Evolutionary conservation across 1,140 invertebrate genomes (phyloP), one percentile per base, ranked within the genome.

Genomic region (Aphelenchoides fujianensis): DNA sequence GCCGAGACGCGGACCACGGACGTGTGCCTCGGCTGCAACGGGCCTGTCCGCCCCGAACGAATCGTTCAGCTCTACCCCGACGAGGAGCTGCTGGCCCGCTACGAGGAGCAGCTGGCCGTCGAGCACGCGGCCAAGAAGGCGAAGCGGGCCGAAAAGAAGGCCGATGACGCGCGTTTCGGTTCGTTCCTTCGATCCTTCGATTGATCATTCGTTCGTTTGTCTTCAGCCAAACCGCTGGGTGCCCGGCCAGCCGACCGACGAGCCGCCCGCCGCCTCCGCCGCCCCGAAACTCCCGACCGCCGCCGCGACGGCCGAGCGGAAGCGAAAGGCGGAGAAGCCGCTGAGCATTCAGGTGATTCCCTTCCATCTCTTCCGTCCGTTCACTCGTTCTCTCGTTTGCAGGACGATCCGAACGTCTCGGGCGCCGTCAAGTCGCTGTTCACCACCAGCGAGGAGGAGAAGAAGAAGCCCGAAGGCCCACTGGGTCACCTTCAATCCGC

Each of bases 401-500:
- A n/a, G 52, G 91, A 93, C 76, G 94, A 98, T 87, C 92, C 93
- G 0, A 92, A 91, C 75, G 90, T 90, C 0, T 91, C 90, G 69
- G 90, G 92, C 85, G 92, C 94, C 0, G 95, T 91, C 81, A 98
- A 98, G 86, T 96, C 94, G 27, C 85, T 98, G 27, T 98, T 98
- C 80, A 97, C 94, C 0, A 89, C 90, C 16, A 92, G 94, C 84
- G 89, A 92, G 82, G 90, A 89, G 57, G 94, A 94, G 32, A 88
- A 91, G 79, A 89, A 91, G 59, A 92, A 97, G 84, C 88, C 90
- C 35, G 90, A 90, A 81, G n/a, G 93, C 92, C 2, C 94, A 98
- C 85, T 98, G 95, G 95, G 90, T 98, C 63, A 97, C 95, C 3
- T 96, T 93, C 84, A 97, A 97, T 89, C 94, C 94, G 62, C 92